Base-by-base conservation (phyloP, 2,888 invertebrate genomes). In the Orchesella flavescens region DNA sequence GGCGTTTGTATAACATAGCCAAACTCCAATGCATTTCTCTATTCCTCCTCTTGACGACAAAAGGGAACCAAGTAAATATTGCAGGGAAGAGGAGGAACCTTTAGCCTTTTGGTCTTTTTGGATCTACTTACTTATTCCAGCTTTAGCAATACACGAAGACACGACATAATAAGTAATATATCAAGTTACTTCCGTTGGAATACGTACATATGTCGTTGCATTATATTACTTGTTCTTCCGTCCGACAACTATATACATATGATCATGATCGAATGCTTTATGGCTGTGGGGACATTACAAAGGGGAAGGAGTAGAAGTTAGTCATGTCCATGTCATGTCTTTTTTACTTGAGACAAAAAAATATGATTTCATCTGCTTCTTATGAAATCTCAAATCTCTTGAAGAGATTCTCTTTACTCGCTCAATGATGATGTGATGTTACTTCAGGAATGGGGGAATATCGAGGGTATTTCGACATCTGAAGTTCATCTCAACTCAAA, bases 21-120 rank as follows among this genome's bases (percentile, higher is more conserved):
- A 53, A 71, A n/a, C n/a, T n/a, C 55, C 53, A 17, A 71, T 71
- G 13, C 24, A 23, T 53, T 34, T 55, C 71, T 71, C 53, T 23
- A 9, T 23, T 21, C 13, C 23, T n/a, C n/a, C 21, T n/a, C 17
- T 59, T 17, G n/a, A 3, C 17, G 19, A 17, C 59, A 17, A 53
- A 71, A 23, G 53, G n/a, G n/a, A n/a, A n/a, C n/a, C 21, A 68
- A 44, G 66, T 13, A 68, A 68, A 53, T 68, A 68, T 49, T 23
- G 68, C 12, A 49, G 12, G 23, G 46, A 55, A 71, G 24, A 53
- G 53, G 9, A 71, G 21, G 15, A 55, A 53, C 68, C 46, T 49
- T 21, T 69, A 23, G 3, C n/a, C 15, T 65, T 34, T 65, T 34
- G 3, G 10, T n/a, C 15, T n/a, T n/a, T 65, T 23, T 23, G 65